Base-by-base conservation (phyloP, 1,140 invertebrate genomes). In the Centruroides vittatus region DNA sequence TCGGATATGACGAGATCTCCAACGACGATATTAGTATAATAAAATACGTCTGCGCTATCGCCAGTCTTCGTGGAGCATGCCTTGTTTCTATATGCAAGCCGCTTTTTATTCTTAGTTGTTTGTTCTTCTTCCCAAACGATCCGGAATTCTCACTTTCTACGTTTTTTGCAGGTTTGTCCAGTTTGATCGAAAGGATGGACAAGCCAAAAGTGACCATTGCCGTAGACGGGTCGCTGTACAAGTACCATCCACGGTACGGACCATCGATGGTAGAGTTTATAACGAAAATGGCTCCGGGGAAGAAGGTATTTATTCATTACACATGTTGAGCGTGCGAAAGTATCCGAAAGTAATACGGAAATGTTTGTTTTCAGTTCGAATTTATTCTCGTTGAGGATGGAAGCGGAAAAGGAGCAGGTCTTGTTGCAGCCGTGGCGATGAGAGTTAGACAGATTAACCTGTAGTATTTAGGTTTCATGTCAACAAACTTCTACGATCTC, bases 171-270 rank as follows among this genome's bases (percentile, higher is more conserved):
- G 86, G 86, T 72, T 78, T 88, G 52, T 80, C 86, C 49, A 77
- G 78, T 36, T 68, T 92, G n/a, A 68, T 93, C 57, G 81, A 85
- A 65, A 75, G 83, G 67, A 88, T 92, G 78, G 73, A 82, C 60
- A 79, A 82, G 62, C 71, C 73, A 35, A 73, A 81, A 57, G 79
- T 82, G 10, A 84, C 84, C 0, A 82, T 93, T 60, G 90, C 86
- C 5, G 83, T 93, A 51, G 90, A 93, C 74, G 90, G 90, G 5
- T 92, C 89, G 23, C 79, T 93, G 7, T 93, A 84, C 74, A 83
- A 89, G 70, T 82, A 84, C 68, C 90, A 93, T 77, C 89, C 89
- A 52, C 80, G 86, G 68, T 82, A 92, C 67, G 76, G 82, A 48
- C 70, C 73, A 57, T 81, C 89, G 68, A 84, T 93, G 79, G 74